Percentiles rank a stretch among this genome's conserved stretches.
phyloP scores from a whole-genome alignment of 2,888 invertebrate genomes.

The Pyrocoelia pectoralis region DNA sequence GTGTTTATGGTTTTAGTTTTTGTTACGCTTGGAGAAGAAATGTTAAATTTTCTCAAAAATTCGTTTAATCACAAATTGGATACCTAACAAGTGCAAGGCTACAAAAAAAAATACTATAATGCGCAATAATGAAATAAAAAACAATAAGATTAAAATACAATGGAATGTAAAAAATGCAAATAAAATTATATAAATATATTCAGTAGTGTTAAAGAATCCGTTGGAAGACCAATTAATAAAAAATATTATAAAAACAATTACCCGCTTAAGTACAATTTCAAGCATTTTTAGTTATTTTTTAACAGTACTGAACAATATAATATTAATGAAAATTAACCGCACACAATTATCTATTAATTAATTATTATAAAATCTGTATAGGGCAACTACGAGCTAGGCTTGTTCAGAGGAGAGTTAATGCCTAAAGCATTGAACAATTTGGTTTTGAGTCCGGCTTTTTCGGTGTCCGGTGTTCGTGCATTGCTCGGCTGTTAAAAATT shows the following conservation, averaged over 20 bases:
- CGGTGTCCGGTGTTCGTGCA: constrained; percentile 73
- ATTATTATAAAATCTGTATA: constrained; percentile 3
- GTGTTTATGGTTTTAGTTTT: no score
- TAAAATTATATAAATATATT: constrained; percentile 7
- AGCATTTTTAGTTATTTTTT: neutral
- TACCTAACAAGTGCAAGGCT: no score
- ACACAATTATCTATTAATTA: constrained; percentile 2
- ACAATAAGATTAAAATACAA: constrained; percentile 10
- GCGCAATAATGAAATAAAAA: constrained; percentile 7
- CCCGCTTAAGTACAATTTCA: constrained; percentile 15
- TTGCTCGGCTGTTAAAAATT: constrained; percentile 65
- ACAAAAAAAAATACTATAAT: neutral
- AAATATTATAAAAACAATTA: constrained; percentile 5
- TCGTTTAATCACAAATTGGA: no score
- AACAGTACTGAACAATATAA: constrained; percentile 7
- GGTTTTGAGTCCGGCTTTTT: constrained; percentile 80
- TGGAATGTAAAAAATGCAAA: constrained; percentile 20
- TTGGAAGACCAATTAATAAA: constrained; percentile 7
- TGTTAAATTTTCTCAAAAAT: no score
- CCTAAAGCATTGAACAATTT: constrained; percentile 88
- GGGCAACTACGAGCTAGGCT: constrained; percentile 54
- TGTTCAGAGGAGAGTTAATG: constrained; percentile 70
- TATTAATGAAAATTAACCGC: neutral
- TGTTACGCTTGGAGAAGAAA: no score
- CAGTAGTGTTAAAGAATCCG: constrained; percentile 13